phyloP scores from a whole-genome alignment of 2,888 invertebrate species.

The Melanchra persicariae region DNA sequence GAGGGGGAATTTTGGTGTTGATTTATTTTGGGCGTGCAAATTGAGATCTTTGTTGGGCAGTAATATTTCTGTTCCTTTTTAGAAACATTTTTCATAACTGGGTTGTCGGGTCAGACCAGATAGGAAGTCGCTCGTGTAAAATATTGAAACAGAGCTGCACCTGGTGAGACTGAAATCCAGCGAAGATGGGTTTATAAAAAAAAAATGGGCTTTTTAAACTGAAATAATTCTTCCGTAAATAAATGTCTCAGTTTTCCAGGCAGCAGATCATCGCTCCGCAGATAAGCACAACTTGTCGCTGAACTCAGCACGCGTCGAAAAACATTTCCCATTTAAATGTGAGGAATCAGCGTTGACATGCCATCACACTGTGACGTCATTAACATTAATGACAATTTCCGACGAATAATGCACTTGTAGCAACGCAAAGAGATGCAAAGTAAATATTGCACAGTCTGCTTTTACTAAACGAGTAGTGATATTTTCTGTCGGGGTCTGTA shows the following conservation, averaged over 20 bases:
- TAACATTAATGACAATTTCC: conserved; percentile 32
- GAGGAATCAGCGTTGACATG: conserved; percentile 50
- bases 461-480: neutral
- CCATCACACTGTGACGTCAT: conserved; percentile 16
- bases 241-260: neutral
- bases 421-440: too few relatives aligned
- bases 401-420: neutral
- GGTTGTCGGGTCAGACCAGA: conserved; percentile 1
- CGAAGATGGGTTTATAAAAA: neutral
- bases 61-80: neutral
- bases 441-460: neutral
- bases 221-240: neutral
- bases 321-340: conserved; percentile 39
- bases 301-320: conserved; percentile 9
- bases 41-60: conserved; percentile 28
- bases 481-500: too few relatives aligned
- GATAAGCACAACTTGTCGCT: neutral
- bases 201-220: neutral
- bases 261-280: conserved; percentile 10
- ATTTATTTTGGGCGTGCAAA: conserved; percentile 38
- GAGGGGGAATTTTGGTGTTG: conserved; percentile 9
- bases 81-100: conserved; percentile 1
- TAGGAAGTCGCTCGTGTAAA: neutral
- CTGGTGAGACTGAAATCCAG: neutral
- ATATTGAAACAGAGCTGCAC: neutral